Evolutionary conservation across 2,113 vertebrate species (phyloP), one percentile per base, ranked within the genome.

Genomic region (Pantherophis guttatus): DNA sequence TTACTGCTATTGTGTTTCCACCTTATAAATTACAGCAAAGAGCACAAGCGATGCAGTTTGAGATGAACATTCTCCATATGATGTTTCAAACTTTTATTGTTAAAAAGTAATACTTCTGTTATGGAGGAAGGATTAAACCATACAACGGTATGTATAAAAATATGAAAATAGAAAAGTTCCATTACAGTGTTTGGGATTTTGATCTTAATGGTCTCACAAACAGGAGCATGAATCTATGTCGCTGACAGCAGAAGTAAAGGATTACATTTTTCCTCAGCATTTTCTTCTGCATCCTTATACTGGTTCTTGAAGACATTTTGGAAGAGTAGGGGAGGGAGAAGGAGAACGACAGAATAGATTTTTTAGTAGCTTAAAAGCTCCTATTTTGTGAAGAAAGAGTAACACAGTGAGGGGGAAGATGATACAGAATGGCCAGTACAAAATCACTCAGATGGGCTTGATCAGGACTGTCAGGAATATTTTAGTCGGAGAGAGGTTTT

Each of bases 1-100:
- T 97, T 97, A 95, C 95, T 59, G 48, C 7, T 81, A 33, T 92
- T 81, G 81, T 39, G 81, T 39, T 96, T 89, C n/a, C 93, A 13
- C 95, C 93, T 94, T 95, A 95, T 97, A 95, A 90, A 94, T 96
- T 97, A 95, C 95, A 92, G 93, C 44, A 70, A 92, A 87, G 89
- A 81, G 1, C 33, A 94, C 57, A 91, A 86, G 86, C 93, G 90
- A 5, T 90, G 19, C 0, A 92, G 54, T 26, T 15, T 21, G 53
- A 97, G 95, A 85, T 90, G 86, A 26, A 53, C 54, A 92, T 95
- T 94, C 54, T 93, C 75, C 65, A 57, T 29, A 2, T 33, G 88
- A 85, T 85, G 52, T 92, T 91, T 91, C 93, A 90, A 86, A 0
- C 85, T n/a, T 57, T 29, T 91, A 88, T 19, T 54, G 26, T n/a